Evolutionary conservation across 1,140 invertebrate genomes (phyloP).

Genomic region (Drosophila takahashii): DNA sequence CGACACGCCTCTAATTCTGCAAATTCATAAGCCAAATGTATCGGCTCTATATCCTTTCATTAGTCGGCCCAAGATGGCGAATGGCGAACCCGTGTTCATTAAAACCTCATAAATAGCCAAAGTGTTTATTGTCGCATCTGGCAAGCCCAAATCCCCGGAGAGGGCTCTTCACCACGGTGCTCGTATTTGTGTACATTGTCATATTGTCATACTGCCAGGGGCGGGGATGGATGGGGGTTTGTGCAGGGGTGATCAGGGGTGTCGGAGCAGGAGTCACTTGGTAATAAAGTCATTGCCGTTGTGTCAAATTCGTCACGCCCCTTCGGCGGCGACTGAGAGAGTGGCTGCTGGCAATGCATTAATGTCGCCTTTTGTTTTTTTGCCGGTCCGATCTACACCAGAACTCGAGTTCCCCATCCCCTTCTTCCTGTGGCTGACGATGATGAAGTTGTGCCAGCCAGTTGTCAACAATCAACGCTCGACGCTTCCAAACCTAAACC

Average conservation of each 20-base stretch:
- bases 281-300: constrained; percentile 79
- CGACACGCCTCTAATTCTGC: constrained; percentile 77
- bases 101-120: constrained; percentile 82
- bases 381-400: constrained; percentile 5
- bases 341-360: constrained; percentile 75
- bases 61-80: constrained; percentile 64
- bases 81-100: constrained; percentile 71
- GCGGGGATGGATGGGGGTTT: constrained; percentile 1
- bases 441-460: constrained; percentile 78
- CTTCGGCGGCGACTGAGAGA: constrained; percentile 61
- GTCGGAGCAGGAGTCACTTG: constrained; percentile 46
- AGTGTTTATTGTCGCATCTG: constrained; percentile 81
- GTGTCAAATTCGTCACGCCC: constrained; percentile 81
- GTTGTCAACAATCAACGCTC: constrained; percentile 72
- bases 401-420: neutral
- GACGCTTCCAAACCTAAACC: constrained; percentile 40
- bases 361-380: constrained; percentile 77
- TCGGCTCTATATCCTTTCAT: constrained; percentile 69
- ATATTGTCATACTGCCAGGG: constrained; percentile 20
- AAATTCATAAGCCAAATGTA: constrained; percentile 80
- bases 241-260: constrained; percentile 2
- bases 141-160: constrained; percentile 59
- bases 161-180: constrained; percentile 46
- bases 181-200: constrained; percentile 64
- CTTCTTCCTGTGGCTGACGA: constrained; percentile 23